Evolutionary conservation across 2,797 vertebrate genomes (phyloP), one percentile per base, ranked within the genome.

Genomic region (Melopsittacus undulatus): DNA sequence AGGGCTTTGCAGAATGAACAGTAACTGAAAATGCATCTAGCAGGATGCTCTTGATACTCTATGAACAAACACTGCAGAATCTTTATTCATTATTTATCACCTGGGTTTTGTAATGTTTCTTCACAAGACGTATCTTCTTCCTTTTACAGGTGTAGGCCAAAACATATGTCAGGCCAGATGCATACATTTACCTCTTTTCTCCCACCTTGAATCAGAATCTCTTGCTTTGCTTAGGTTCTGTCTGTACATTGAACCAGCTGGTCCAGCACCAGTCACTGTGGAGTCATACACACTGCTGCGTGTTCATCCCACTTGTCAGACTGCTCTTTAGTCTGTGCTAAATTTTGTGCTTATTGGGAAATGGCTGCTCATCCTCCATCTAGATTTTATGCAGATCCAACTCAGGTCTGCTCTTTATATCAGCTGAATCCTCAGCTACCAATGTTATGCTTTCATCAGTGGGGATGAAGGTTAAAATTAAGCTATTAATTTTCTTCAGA

Each of bases 31-130:
- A 77, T 52, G 66, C 70, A 73, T 88, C 84, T 89, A 75, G 85
- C 61, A 85, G 89, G 81, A 56, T 89, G 91, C 43, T 83, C 85
- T 92, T 89, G 78, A 67, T 94, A 89, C 40, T 89, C 78, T 51
- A 46, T 80, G 92, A 95, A 96, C 74, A 95, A 93, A 94, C 82
- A 93, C 73, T 52, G 63, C 52, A 46, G 76, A 77, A 77, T 94
- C 78, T 80, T 92, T 91, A 79, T 92, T 89, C 85, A 78, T 93
- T 93, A 95, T 92, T 94, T 96, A 96, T 89, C 43, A 23, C 80
- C 92, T 73, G 48, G 67, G 94, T 86, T 92, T 84, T 87, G 69
- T 92, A 81, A 72, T 63, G 56, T 87, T 85, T 77, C 87, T 91
- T 94, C 87, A 54, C n/a, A 48, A 79, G 54, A 51, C 6, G 0